phyloP scores from a whole-genome alignment of 2,888 invertebrate species.

The Acanthosoma haemorrhoidale region DNA sequence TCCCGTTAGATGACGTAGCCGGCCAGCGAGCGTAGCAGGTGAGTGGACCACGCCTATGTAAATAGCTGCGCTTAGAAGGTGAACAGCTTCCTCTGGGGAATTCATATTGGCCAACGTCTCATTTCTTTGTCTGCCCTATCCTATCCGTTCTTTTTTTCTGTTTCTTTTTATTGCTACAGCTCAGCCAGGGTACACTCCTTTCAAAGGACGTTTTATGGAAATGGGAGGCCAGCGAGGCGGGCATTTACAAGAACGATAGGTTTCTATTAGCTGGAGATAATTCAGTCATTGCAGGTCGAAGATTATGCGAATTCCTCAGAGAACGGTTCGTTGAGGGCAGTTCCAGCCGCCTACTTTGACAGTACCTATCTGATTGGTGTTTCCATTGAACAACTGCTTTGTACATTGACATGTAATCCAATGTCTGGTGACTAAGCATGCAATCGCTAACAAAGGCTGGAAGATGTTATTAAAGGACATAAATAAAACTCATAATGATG shows the following conservation, averaged over 20 bases:
- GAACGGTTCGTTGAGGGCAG: too few relatives aligned
- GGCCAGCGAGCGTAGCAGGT: not conserved
- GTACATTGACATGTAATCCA: too few relatives aligned
- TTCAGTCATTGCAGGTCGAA: not conserved
- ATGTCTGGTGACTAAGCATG: too few relatives aligned
- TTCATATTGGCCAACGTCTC: not conserved
- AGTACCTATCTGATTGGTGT: too few relatives aligned
- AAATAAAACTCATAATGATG: too few relatives aligned
- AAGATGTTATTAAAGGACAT: too few relatives aligned
- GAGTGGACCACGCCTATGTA: not conserved
- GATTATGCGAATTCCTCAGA: too few relatives aligned
- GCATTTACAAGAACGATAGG: not conserved
- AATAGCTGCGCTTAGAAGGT: not conserved
- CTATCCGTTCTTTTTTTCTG: not conserved
- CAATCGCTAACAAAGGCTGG: too few relatives aligned
- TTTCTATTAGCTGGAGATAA: not conserved
- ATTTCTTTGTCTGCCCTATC: not conserved
- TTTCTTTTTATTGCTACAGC: not conserved
- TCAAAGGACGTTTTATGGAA: not conserved
- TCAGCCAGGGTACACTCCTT: too few relatives aligned
- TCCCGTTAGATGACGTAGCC: not conserved
- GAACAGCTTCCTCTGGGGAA: not conserved
- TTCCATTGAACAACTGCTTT: too few relatives aligned
- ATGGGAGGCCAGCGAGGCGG: too few relatives aligned
- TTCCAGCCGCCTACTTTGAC: too few relatives aligned